Conservation (phyloP, 1,140 invertebrate genomes). For the Caenorhabditis remanei region DNA sequence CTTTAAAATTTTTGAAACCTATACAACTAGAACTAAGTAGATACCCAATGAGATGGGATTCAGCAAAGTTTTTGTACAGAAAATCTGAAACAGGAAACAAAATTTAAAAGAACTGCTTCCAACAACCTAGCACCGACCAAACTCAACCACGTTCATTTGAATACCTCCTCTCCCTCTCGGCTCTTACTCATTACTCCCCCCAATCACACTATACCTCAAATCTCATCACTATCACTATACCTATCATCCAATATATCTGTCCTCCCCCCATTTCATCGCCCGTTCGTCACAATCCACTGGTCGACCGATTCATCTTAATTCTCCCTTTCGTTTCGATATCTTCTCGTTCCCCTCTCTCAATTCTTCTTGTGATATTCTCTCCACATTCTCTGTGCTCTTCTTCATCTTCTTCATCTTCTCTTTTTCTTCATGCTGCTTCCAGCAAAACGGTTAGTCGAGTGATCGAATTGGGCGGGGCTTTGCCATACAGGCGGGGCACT, state of each 20-base stretch:
- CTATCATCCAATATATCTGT: neutral
- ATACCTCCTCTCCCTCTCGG: neutral
- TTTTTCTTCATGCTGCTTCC: conserved; percentile 24
- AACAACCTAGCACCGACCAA: too few relatives aligned
- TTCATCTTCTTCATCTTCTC: neutral
- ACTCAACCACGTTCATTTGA: neutral
- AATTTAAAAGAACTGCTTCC: too few relatives aligned
- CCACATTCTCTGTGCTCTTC: neutral
- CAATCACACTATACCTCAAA: neutral
- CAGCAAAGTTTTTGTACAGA: too few relatives aligned
- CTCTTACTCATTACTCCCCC: neutral
- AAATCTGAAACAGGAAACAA: too few relatives aligned
- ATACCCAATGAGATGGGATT: too few relatives aligned
- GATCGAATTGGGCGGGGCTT: conserved; percentile 37
- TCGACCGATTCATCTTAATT: conserved; percentile 52
- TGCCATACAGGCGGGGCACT: conserved; percentile 45
- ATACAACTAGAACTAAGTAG: too few relatives aligned
- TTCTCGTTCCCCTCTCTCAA: neutral
- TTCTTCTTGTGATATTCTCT: too few relatives aligned
- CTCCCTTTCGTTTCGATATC: neutral
- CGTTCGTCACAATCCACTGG: conserved; percentile 28
- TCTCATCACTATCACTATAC: neutral
- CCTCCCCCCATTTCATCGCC: conserved; percentile 2
- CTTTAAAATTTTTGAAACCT: too few relatives aligned
- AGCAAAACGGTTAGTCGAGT: conserved; percentile 56